phyloP scores from a whole-genome alignment of 2,797 vertebrate species.

The Semaprochilodus insignis region DNA sequence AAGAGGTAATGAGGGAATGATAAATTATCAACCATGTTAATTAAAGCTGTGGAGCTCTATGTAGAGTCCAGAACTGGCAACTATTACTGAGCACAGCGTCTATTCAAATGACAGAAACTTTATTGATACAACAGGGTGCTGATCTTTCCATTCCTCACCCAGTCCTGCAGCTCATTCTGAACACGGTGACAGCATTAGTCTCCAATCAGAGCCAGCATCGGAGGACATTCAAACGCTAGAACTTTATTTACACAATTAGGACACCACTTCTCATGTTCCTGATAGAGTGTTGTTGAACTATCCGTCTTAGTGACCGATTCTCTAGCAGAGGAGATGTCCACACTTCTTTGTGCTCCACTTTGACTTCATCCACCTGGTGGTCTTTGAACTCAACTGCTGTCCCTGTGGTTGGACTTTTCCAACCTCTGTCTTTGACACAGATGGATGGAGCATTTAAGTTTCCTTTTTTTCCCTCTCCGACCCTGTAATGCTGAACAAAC shows the following conservation, averaged over 20 bases:
- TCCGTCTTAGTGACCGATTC: conserved; percentile 51
- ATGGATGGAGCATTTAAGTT: conserved; percentile 41
- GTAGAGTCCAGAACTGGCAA: background rate
- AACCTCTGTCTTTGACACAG: conserved; percentile 40
- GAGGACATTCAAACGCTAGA: conserved; percentile 29
- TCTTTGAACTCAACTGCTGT: conserved; percentile 20
- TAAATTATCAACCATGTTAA: background rate
- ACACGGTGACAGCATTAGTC: conserved; percentile 27
- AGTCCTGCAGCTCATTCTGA: conserved; percentile 9
- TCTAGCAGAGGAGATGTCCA: conserved; percentile 19
- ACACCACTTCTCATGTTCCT: conserved; percentile 41
- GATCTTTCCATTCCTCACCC: background rate
- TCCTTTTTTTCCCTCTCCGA: background rate
- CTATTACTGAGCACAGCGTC: background rate
- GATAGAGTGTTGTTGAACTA: conserved; percentile 17
- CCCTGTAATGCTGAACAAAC: conserved; percentile 1
- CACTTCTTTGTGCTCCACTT: conserved; percentile 17
- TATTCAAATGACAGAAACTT: background rate
- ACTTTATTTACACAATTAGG: conserved; percentile 48
- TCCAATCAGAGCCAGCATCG: conserved; percentile 37
- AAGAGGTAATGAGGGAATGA: background rate
- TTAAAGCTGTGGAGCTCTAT: background rate
- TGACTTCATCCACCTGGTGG: conserved; percentile 46
- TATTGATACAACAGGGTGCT: conserved; percentile 20
- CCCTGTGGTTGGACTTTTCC: conserved; percentile 30